Evolutionary conservation across 2,888 invertebrate species (phyloP).

Genomic region (Gymnoscelis rufifasciata): DNA sequence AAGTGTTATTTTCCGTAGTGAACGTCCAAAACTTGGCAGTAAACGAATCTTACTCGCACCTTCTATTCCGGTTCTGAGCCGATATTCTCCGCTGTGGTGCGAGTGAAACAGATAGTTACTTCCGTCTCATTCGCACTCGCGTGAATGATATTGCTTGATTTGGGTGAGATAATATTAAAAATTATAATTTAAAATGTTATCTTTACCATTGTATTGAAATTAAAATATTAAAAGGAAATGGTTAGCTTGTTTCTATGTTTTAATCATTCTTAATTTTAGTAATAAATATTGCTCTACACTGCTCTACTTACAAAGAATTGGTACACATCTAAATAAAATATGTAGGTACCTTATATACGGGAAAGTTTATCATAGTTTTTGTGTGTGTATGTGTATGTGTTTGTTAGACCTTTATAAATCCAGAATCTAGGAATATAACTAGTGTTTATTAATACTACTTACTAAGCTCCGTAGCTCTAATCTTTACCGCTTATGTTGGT

Average conservation of each 20-base stretch:
- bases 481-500: too few relatives aligned
- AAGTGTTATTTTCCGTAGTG: conserved; percentile 33
- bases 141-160: conserved; percentile 43
- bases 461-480: too few relatives aligned
- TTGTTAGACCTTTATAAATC: too few relatives aligned
- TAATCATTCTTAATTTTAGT: too few relatives aligned
- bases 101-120: conserved; percentile 49
- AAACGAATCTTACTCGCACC: conserved; percentile 46
- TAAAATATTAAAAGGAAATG: background rate
- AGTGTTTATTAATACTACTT: too few relatives aligned
- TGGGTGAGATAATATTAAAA: conserved; percentile 28
- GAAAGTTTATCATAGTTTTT: too few relatives aligned
- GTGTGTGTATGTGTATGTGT: too few relatives aligned
- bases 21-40: conserved; percentile 39
- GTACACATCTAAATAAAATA: too few relatives aligned
- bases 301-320: too few relatives aligned
- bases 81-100: conserved; percentile 39
- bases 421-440: too few relatives aligned
- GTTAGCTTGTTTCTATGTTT: background rate
- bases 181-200: conserved; percentile 14
- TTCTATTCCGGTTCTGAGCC: conserved; percentile 53
- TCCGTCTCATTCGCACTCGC: conserved; percentile 54
- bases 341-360: too few relatives aligned
- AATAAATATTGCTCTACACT: too few relatives aligned
- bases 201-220: conserved; percentile 5